Conservation (phyloP, 2,113 vertebrate genomes). For the Empidonax traillii region DNA sequence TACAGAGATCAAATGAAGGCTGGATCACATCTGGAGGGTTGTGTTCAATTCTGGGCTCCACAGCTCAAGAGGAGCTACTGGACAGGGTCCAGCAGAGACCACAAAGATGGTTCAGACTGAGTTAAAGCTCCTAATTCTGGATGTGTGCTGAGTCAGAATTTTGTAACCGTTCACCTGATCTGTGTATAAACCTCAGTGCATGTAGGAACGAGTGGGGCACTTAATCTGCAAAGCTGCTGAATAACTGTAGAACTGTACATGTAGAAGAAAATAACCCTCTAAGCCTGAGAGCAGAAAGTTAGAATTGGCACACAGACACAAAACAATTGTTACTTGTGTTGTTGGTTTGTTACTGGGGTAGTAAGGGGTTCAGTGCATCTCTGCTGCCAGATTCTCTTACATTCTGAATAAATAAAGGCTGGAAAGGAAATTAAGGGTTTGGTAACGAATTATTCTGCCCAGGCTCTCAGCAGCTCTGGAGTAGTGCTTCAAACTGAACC, state of each 20-base stretch:
- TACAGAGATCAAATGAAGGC: neutral
- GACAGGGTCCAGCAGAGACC: neutral
- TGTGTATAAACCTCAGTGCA: neutral
- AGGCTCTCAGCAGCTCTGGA: neutral
- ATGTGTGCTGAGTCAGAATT: neutral
- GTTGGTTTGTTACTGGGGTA: neutral
- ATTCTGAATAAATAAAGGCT: neutral
- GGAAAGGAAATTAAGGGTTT: neutral
- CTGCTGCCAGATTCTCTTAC: neutral
- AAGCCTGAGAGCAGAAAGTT: neutral
- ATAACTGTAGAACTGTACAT: too few species aligned
- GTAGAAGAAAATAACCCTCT: neutral
- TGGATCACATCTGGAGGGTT: neutral
- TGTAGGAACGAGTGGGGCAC: neutral
- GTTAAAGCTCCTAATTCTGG: neutral
- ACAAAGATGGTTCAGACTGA: neutral
- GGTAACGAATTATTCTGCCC: neutral
- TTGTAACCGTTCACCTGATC: neutral
- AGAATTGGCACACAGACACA: neutral
- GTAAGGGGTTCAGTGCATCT: neutral
- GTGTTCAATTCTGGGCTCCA: neutral
- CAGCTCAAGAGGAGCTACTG: neutral
- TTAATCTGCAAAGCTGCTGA: neutral
- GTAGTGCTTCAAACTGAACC: neutral
- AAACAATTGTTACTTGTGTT: neutral